Percentiles rank a stretch among this genome's conserved stretches.
phyloP scores from a whole-genome alignment of 1,140 invertebrate species.

The Acyrthosiphon pisum region DNA sequence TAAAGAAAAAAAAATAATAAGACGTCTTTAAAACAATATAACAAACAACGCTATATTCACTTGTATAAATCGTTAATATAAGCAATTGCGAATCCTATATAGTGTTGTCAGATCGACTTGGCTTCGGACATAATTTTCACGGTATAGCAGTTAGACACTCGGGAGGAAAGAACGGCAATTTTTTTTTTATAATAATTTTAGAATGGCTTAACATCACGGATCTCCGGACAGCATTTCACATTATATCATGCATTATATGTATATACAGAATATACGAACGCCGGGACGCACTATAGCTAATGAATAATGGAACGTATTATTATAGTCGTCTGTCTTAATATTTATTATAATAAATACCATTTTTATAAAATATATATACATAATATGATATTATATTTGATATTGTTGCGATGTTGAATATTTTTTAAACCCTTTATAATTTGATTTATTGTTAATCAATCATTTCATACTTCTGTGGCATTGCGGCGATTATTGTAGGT shows the following conservation, averaged over 20 bases:
- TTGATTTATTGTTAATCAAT: background rate
- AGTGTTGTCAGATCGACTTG: background rate
- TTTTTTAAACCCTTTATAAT: background rate
- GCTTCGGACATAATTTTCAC: background rate
- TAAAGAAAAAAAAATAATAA: background rate
- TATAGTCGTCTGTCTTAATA: background rate
- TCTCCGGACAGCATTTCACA: background rate
- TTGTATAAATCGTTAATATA: background rate
- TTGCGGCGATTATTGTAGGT: background rate
- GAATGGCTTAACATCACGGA: background rate
- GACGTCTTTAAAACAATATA: background rate
- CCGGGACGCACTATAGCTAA: background rate
- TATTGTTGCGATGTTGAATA: background rate
- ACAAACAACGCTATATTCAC: background rate
- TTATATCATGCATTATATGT: background rate
- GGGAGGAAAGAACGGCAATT: background rate
- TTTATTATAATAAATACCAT: background rate
- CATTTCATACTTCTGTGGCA: background rate
- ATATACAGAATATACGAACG: background rate
- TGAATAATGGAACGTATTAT: slow-evolving; percentile 6
- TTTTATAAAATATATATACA: background rate
- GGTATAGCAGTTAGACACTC: background rate
- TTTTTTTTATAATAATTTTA: background rate
- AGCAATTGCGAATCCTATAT: background rate
- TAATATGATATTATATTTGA: background rate